Base-by-base conservation (phyloP, 2,888 invertebrate genomes). In the Rhingia campestris region DNA sequence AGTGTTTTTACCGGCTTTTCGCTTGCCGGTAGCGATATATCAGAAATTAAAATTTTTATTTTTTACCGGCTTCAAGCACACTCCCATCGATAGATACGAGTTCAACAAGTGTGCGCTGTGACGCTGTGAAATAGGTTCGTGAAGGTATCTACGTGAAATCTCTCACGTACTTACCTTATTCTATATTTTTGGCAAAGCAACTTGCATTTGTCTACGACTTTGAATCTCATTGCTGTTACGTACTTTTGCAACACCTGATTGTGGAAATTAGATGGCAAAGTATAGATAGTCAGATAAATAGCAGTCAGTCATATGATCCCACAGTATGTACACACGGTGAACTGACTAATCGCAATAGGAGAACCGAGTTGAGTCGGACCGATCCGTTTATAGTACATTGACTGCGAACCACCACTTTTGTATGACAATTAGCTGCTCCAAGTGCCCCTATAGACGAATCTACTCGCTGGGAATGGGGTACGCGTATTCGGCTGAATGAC, bases 221-320 rank as follows among this genome's bases (percentile, higher is more conserved):
- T 3, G 9, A 22, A 9, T 64, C 12, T 33, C n/a, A 49, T 43
- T 49, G 14, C 5, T 49, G 6, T 39, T 64, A 14, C 10, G 35
- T 2, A 14, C n/a, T 7, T 74, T 41, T 43, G 45, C 64, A 51
- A 61, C 51, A 53, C 63, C 30, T 59, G 56, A 69, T 33, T 1
- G 39, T 4, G 45, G 45, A 61, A 59, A 72, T 63, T 47, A 56
- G 58, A 43, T 74, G 64, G 41, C 49, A 54, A 74, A 58, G 32
- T 56, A 56, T 32, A 45, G 35, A 49, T 56, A 56, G 33, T 32
- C 6, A 22, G 41, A 39, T 32, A 45, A 10, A 30, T 10, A 47
- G 47, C 47, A 67, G 61, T 37, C 33, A 33, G 81, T 81, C 81
- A 81, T 81, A 72, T 81, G 81, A 81, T 81, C 35, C 39, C 35